phyloP scores from a whole-genome alignment of 2,113 vertebrate species.

The Willisornis vidua region DNA sequence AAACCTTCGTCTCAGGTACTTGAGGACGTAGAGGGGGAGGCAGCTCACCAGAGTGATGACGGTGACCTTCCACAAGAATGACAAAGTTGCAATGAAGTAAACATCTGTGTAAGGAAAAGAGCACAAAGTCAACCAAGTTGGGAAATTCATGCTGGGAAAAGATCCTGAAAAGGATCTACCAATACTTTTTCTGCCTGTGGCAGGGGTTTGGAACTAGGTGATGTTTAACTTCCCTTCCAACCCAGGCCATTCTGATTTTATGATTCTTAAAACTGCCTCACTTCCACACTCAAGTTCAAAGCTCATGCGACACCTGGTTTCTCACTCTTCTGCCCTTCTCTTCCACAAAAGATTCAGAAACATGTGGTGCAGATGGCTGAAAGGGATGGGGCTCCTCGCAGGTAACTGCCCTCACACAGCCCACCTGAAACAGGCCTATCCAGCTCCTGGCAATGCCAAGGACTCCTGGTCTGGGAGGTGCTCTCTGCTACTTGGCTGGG shows the following conservation, averaged over 20 bases:
- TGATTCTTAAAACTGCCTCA: not conserved
- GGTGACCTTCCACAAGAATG: slow-evolving; percentile 97
- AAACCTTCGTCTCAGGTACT: slow-evolving; percentile 94
- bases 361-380: not conserved
- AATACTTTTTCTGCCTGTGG: not conserved
- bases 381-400: not conserved
- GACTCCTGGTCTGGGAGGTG: not conserved
- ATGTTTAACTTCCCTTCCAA: not conserved
- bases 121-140: not conserved
- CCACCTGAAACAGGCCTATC: not conserved
- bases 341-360: not conserved
- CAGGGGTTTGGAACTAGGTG: not conserved
- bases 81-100: slow-evolving; percentile 93
- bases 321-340: not conserved
- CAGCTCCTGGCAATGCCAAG: not conserved
- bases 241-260: not conserved
- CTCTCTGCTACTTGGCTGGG: not conserved
- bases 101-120: slow-evolving; percentile 79
- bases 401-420: not conserved
- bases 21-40: slow-evolving; percentile 95
- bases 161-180: not conserved
- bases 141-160: not conserved
- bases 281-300: not conserved
- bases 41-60: slow-evolving; percentile 97
- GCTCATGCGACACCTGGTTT: not conserved